phyloP scores from a whole-genome alignment of 2,888 invertebrate species.

The Bruchidius siliquastri region DNA sequence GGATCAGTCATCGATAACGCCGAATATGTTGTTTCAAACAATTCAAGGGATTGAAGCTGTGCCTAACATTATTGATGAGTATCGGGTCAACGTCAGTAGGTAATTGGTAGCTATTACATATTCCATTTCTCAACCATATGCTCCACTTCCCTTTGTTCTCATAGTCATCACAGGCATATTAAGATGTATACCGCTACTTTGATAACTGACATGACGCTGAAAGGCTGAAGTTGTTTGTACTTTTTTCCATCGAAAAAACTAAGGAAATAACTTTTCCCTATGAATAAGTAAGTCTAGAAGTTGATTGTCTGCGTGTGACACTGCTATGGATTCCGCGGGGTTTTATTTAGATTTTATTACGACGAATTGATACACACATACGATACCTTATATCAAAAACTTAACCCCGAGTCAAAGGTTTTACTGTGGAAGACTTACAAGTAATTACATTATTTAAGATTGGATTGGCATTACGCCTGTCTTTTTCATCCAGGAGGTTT shows the following conservation, averaged over 20 bases:
- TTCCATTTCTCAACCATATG: conserved; percentile 34
- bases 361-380: conserved; percentile 8
- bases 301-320: no score
- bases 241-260: no score
- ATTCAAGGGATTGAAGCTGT: not conserved
- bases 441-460: conserved; percentile 10
- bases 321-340: conserved; percentile 22
- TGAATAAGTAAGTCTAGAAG: no score
- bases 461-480: no score
- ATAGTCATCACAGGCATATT: not conserved
- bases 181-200: not conserved
- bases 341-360: conserved; percentile 29
- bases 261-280: no score
- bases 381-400: conserved; percentile 35
- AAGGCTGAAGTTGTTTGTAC: no score
- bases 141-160: conserved; percentile 10
- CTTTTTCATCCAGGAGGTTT: not conserved
- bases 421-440: conserved; percentile 34
- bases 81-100: not conserved
- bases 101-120: conserved; percentile 23
- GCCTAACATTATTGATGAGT: not conserved
- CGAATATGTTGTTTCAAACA: no score
- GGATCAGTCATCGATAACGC: no score
- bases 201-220: no score
- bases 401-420: conserved; percentile 36